Conservation (phyloP, 2,797 vertebrate genomes). For the Rhincodon typus region DNA sequence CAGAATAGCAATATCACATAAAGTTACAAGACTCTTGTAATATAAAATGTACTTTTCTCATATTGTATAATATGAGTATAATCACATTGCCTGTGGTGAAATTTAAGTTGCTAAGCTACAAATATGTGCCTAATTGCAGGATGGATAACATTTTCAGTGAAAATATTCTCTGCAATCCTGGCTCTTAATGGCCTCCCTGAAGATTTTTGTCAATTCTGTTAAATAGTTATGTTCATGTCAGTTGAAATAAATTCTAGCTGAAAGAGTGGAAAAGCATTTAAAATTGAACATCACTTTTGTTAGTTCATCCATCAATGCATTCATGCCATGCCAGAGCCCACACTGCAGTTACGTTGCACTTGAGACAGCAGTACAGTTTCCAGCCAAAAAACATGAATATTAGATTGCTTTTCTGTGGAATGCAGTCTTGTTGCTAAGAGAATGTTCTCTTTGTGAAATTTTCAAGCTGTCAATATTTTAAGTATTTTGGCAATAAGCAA, state of each 20-base stretch:
- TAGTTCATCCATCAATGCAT: not conserved
- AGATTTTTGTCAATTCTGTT: too few relatives aligned
- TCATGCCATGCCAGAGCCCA: not conserved
- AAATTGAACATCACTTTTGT: not conserved
- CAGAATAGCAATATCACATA: not conserved
- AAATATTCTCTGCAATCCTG: slow-evolving; percentile 6
- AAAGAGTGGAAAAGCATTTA: not conserved
- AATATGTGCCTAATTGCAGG: not conserved
- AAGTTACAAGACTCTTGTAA: not conserved
- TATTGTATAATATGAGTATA: not conserved
- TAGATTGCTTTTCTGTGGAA: not conserved
- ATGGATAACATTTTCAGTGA: not conserved
- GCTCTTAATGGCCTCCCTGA: not conserved
- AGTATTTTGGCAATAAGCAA: not conserved
- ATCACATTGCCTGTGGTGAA: not conserved
- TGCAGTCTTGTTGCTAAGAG: not conserved
- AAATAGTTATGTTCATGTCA: not conserved
- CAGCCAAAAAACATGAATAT: not conserved
- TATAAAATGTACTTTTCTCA: not conserved
- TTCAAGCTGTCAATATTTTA: not conserved
- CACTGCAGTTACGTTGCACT: not conserved
- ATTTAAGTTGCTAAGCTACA: slow-evolving; percentile 21
- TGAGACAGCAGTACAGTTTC: not conserved
- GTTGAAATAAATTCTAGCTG: not conserved
- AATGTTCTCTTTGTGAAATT: not conserved